A percentile compares a stretch with the other conserved stretches of the same genome.
These are phyloP conservation scores for Ochropacha duplaris DNA, from an alignment of 2,888 invertebrate genomes.

Conservation along the genomic window DNA sequence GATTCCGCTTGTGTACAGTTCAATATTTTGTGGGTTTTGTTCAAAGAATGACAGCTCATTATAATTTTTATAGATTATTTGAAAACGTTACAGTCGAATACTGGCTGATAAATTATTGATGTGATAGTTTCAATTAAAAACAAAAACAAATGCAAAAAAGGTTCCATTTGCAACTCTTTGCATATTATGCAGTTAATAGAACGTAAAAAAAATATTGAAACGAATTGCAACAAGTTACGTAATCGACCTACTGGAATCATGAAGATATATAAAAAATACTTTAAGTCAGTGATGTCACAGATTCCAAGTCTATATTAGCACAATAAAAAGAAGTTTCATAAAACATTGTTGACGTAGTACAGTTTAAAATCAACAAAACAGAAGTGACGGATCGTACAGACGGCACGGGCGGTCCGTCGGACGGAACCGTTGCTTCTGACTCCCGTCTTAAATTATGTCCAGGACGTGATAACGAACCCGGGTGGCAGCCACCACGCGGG, in stretches of 20 bases:
- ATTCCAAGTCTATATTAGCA: not conserved
- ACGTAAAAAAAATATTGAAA: too few species aligned
- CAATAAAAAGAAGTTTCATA: not conserved
- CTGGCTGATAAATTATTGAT: not conserved
- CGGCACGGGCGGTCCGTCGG: slow-evolving; percentile 26
- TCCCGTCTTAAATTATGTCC: slow-evolving; percentile 77
- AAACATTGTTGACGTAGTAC: not conserved
- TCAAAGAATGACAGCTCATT: not conserved
- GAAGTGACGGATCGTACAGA: slow-evolving; percentile 37
- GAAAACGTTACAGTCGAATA: not conserved
- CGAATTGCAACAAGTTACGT: too few species aligned
- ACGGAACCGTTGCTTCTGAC: slow-evolving; percentile 10
- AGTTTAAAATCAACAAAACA: slow-evolving; percentile 12
- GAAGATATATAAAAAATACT: too few species aligned
- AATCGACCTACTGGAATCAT: too few species aligned
- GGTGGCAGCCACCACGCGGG: slow-evolving; percentile 16
- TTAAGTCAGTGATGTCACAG: not conserved
- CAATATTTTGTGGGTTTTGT: not conserved
- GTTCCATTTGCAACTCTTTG: too few species aligned
- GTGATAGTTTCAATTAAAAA: not conserved
- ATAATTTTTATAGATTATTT: not conserved
- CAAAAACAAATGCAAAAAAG: too few species aligned
- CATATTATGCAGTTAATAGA: too few species aligned
- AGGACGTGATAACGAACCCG: slow-evolving; percentile 73
- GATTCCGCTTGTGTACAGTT: slow-evolving; percentile 18